Evolutionary conservation across 2,888 invertebrate species (phyloP).

Genomic region (Cantharis nigra): DNA sequence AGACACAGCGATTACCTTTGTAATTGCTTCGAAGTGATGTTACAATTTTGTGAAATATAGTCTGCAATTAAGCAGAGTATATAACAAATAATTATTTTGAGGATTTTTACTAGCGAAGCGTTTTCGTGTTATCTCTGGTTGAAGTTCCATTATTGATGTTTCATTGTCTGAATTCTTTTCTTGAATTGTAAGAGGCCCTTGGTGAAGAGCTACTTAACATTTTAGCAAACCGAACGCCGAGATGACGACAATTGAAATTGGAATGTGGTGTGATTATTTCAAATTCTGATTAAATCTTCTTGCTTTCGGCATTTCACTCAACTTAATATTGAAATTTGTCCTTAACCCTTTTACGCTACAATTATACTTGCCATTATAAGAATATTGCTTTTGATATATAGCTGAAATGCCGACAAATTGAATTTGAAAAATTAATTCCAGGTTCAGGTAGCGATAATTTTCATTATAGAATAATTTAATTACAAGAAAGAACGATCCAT

Average conservation of each 20-base stretch:
- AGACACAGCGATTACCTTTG: slow-evolving; percentile 22
- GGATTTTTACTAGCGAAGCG: background rate
- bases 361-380: slow-evolving; percentile 9
- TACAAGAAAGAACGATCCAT: background rate
- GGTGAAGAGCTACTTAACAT: slow-evolving; percentile 6
- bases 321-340: slow-evolving; percentile 2
- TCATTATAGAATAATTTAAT: background rate
- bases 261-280: slow-evolving; percentile 9
- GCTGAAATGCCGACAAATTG: background rate
- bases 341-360: slow-evolving; percentile 26
- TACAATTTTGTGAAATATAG: slow-evolving; percentile 13
- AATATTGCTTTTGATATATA: background rate
- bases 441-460: background rate
- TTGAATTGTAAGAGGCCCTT: background rate
- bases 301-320: slow-evolving; percentile 13
- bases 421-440: background rate
- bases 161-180: background rate
- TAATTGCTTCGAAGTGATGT: slow-evolving; percentile 19
- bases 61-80: background rate
- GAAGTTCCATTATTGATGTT: background rate
- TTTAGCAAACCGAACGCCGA: slow-evolving; percentile 1
- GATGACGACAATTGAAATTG: background rate
- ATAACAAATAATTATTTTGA: background rate
- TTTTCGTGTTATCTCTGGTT: background rate
- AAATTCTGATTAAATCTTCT: slow-evolving; percentile 10